Conservation (phyloP, 1,140 invertebrate species). For the Conopomorpha cramerella region DNA sequence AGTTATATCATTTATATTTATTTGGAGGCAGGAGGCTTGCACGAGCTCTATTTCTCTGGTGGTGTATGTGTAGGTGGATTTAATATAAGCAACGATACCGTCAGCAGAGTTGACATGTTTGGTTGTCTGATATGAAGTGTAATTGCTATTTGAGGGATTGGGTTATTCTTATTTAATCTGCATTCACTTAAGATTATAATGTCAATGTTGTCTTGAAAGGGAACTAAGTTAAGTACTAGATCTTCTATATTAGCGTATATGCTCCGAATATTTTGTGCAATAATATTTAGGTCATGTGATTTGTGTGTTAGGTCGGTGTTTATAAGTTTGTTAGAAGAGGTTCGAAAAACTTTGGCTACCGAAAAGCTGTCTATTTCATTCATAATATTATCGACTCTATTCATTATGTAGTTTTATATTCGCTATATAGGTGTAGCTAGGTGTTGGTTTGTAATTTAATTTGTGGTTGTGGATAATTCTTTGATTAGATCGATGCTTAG, state of each 20-base stretch:
- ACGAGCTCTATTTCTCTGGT: background rate
- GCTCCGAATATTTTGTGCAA: conserved; percentile 1
- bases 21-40: background rate
- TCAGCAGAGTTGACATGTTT: background rate
- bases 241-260: background rate
- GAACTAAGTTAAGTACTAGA: background rate
- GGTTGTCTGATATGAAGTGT: background rate
- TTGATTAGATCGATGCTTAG: background rate
- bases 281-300: conserved; percentile 1
- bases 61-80: background rate
- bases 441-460: background rate
- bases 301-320: background rate
- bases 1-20: background rate
- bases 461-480: background rate
- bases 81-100: background rate
- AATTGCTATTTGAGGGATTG: conserved; percentile 1
- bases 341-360: background rate
- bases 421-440: background rate
- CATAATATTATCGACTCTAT: background rate
- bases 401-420: background rate
- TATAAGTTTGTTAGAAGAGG: background rate
- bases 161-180: background rate
- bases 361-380: background rate
- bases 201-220: background rate
- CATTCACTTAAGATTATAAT: conserved; percentile 1